Base-by-base conservation (phyloP, 2,797 vertebrate genomes). In the Chaunax sp. region DNA sequence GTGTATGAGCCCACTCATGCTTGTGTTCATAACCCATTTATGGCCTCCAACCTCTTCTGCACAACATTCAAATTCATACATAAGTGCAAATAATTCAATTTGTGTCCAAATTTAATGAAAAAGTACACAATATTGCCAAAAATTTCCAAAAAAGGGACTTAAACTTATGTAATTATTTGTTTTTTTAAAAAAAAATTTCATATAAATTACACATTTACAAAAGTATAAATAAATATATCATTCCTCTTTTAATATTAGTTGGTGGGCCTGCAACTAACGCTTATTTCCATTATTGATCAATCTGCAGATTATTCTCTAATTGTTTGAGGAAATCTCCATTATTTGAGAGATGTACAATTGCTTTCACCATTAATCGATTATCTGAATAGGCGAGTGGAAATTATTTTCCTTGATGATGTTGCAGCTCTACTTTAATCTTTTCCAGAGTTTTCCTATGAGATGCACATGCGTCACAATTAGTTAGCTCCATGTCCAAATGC, bases 381-480 rank as follows among this genome's bases (percentile, higher is more conserved):
- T 43, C n/a, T n/a, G n/a, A 43, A 19, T 6, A 5, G 41, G 18
- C 18, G 5, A 19, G 41, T 4, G n/a, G 38, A 4, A 40, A 40
- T 15, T 14, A 40, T 41, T 18, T 41, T 43, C 16, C 18, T 43
- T n/a, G n/a, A 8, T 51, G 16, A 52, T 33, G 7, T 14, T 52
- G 15, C 28, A 33, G 28, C 26, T 33, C 12, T n/a, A 10, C 26
- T 30, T 3, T 28, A 28, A 50, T 54, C 16, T 49, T 66, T 55
- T 2, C 16, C 15, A 35, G 46, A 74, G 50, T 82, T 81, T 77
- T 77, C 81, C 67, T 65, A 0, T 35, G 65, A 57, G 72, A 75
- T 55, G 5, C 7, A 69, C 35, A 43, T 83, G 67, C 74, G 69
- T 84, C 86, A 83, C 65, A 12, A 41, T 26, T 58, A 73, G 4